A percentile compares a stretch with the other conserved stretches of the same genome.
These are phyloP conservation scores for Phlogophora meticulosa DNA, from an alignment of 2,888 invertebrate genomes.

Conservation along the genomic window DNA sequence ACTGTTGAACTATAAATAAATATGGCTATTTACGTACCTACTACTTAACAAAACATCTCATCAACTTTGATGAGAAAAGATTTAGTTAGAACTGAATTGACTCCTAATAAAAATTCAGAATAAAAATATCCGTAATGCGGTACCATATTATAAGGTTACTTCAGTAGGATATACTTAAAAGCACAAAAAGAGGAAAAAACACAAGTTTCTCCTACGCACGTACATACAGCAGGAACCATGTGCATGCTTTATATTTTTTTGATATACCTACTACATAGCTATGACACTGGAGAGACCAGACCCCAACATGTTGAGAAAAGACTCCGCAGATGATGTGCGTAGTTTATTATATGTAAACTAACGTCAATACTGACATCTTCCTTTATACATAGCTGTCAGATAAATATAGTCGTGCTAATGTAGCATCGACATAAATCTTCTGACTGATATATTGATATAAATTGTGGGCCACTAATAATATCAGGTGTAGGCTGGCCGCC, in stretches of 20 bases:
- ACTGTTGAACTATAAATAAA: slow-evolving; percentile 85
- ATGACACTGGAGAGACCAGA: too few species aligned
- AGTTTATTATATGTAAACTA: neutral
- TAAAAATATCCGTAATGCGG: neutral
- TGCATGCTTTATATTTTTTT: neutral
- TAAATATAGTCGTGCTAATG: slow-evolving; percentile 42
- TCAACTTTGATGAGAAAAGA: neutral
- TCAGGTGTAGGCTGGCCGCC: slow-evolving; percentile 37
- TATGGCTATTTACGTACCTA: neutral
- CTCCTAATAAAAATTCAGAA: neutral
- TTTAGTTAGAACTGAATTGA: neutral
- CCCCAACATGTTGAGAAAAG: too few species aligned
- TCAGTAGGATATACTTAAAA: neutral
- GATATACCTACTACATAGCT: neutral
- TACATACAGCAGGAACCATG: neutral
- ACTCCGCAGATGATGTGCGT: neutral
- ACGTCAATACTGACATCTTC: neutral
- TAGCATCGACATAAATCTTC: slow-evolving; percentile 38
- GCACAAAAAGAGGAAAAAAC: neutral
- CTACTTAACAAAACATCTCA: neutral
- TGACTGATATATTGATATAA: slow-evolving; percentile 27
- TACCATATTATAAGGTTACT: neutral
- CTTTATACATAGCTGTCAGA: neutral
- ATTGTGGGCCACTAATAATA: slow-evolving; percentile 33
- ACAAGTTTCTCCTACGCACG: neutral